Evolutionary conservation across 2,113 vertebrate genomes (phyloP), one percentile per base, ranked within the genome.

Genomic region (Ceyx cyanopectus): DNA sequence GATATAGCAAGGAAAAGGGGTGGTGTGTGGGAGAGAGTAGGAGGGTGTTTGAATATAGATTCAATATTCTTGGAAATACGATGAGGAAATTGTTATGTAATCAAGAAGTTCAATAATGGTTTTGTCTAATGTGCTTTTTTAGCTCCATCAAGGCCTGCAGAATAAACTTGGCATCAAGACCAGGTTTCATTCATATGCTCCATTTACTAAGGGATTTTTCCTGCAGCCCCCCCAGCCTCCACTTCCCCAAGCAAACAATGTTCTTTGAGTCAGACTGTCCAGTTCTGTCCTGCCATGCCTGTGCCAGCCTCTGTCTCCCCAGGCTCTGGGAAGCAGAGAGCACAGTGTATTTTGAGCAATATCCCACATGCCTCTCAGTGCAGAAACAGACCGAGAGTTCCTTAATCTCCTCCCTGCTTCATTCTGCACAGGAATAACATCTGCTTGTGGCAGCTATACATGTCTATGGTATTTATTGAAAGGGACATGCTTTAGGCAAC

Each of bases 1-100:
- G 95, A 96, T 95, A 90, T 92, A 96, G 95, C 91, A 92, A 69
- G 80, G 83, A 94, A 92, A 95, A 96, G 84, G 70, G 95, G 92
- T 87, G 95, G 94, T 93, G 70, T 60, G 95, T 92, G 95, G 95
- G 94, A 95, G 92, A 93, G 78, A 87, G 91, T 81, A 73, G 95
- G 96, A 96, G 94, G 94, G 46, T 93, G 89, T 96, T 96, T 96
- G 96, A 96, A 96, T 94, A 95, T 96, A 94, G 92, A 95, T 85
- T 89, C 4, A 92, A 62, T 96, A 95, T 96, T 96, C 96, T 96
- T 96, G 92, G 96, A 96, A 96, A 96, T 94, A 96, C 89, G 86
- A 85, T 95, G 95, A 96, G 94, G 95, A 96, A 94, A 96, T 91
- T 85, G 94, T 94, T 96, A 96, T 96, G 94, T 89, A 96, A 96